Conservation (phyloP, 2,888 invertebrate genomes). For the Macrophya alboannulata region DNA sequence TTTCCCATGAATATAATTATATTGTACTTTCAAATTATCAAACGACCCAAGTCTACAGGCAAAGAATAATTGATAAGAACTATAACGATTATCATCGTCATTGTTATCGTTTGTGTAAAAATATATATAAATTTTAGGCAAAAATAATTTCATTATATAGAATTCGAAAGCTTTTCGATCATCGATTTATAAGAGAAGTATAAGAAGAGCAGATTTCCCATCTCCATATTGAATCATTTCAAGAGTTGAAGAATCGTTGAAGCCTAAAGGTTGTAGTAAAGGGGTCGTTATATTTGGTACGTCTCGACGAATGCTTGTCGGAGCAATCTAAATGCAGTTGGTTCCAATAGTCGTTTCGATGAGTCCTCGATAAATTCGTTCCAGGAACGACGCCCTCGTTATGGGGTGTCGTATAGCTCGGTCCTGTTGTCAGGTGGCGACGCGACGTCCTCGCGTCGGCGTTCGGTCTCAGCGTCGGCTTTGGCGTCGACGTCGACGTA, state of each 20-base stretch:
- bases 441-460: constrained; percentile 19
- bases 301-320: constrained; percentile 31
- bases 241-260: constrained; percentile 24
- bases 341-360: constrained; percentile 50
- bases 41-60: not conserved
- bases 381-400: constrained; percentile 48
- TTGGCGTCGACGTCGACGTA: not conserved
- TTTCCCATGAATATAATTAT: constrained; percentile 47
- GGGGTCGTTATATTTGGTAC: constrained; percentile 38
- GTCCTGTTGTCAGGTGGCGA: constrained; percentile 44
- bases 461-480: not conserved
- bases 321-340: constrained; percentile 43
- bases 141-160: too few relatives aligned
- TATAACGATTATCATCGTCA: too few relatives aligned
- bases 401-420: constrained; percentile 31
- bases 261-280: constrained; percentile 23
- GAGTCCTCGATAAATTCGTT: constrained; percentile 49
- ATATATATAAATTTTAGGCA: not conserved
- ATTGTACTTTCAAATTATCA: constrained; percentile 1
- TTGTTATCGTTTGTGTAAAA: not conserved
- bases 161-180: too few relatives aligned
- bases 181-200: not conserved
- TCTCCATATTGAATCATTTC: not conserved
- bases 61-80: not conserved
- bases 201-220: not conserved